Base-by-base conservation (phyloP, 2,113 vertebrate species). In the Malurus elegans region DNA sequence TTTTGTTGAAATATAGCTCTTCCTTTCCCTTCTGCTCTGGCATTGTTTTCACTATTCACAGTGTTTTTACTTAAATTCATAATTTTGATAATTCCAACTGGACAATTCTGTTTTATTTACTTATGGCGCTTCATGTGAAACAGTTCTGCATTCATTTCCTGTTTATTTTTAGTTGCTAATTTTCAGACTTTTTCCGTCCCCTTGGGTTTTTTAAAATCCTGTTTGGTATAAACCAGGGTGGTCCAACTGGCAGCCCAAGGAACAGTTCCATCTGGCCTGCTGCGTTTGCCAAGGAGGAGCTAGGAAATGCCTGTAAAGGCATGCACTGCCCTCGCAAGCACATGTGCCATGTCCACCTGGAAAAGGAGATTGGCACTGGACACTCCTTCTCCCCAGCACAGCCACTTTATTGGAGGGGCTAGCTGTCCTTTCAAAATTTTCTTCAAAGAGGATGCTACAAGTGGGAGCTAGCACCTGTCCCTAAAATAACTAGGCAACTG, bases 231-330 rank as follows among this genome's bases (percentile, higher is more conserved):
- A 97, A 96, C 88, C 91, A 93, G 96, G 96, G 95, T 95, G 95
- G 94, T 97, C 95, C 95, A 96, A 97, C 95, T 97, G 96, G 96
- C 95, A 96, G 96, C 88, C 88, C 94, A 93, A 95, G 96, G 91
- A 97, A 95, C 91, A 94, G 79, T 96, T 97, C 96, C 96, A 97
- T 96, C 95, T 97, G 96, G 94, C 88, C 88, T 80, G 60, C 64
- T 95, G 86, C 82, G 88, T 94, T 93, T 97, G 96, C 96, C 96
- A 97, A 94, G 86, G 92, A 96, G 94, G 72, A 97, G 91, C 91
- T 95, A 80, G 72, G 76, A 96, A 93, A 92, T 88, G 94, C 60
- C 92, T 95, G 67, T 94, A 66, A 94, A 82, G 86, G 82, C 94
- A 92, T 20, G 79, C 88, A 60, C 29, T 88, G 72, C 86, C 67